Conservation (phyloP, 1,140 invertebrate genomes). For the Drosophila kurseongensis region DNA sequence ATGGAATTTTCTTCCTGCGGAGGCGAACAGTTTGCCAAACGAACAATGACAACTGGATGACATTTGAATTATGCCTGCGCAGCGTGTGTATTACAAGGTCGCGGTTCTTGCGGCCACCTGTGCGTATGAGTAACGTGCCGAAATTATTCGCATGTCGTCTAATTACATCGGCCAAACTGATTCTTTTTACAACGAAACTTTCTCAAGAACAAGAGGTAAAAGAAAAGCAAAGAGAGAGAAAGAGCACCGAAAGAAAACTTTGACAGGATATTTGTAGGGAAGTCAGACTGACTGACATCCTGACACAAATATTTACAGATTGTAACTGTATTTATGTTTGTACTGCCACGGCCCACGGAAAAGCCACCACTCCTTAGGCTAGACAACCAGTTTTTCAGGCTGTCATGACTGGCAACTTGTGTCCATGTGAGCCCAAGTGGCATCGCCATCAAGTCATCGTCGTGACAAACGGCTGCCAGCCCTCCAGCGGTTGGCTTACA, state of each 20-base stretch:
- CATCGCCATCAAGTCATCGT: constrained; percentile 43
- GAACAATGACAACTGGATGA: constrained; percentile 49
- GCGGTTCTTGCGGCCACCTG: constrained; percentile 32
- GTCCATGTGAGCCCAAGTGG: constrained; percentile 33
- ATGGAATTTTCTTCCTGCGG: constrained; percentile 9
- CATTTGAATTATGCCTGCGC: constrained; percentile 57
- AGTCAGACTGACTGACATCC: constrained; percentile 47
- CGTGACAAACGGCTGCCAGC: constrained; percentile 36
- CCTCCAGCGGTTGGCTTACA: constrained; percentile 9
- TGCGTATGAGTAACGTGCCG: constrained; percentile 54
- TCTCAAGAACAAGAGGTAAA: constrained; percentile 4
- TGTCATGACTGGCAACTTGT: constrained; percentile 25
- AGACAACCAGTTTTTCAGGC: constrained; percentile 11
- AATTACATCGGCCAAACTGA: constrained; percentile 26
- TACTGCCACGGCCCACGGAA: neutral
- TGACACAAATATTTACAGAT: constrained; percentile 48
- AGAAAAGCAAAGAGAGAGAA: neutral
- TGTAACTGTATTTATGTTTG: constrained; percentile 39
- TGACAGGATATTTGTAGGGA: constrained; percentile 39
- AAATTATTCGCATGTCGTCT: constrained; percentile 16
- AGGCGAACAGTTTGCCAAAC: constrained; percentile 34
- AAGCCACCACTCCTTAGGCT: constrained; percentile 1
- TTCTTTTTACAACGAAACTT: constrained; percentile 9
- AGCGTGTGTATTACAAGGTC: constrained; percentile 49
- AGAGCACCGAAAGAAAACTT: constrained; percentile 17